Evolutionary conservation across 1,140 invertebrate genomes (phyloP), one percentile per base, ranked within the genome.

Genomic region (Planococcus citri): DNA sequence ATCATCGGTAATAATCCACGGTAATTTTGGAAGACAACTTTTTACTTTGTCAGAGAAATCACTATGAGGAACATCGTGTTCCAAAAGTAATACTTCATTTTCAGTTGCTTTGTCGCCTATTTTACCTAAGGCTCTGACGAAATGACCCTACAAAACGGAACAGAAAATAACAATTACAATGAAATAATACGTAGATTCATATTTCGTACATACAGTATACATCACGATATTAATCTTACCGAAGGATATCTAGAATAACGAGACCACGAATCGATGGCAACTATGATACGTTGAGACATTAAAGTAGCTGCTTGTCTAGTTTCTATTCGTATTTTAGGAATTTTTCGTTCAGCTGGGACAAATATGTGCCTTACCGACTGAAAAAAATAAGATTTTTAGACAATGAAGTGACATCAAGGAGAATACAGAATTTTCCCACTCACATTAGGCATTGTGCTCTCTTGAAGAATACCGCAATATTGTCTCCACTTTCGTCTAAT

Each of bases 41-140:
- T 97, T 83, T 25, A 99, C 97, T 64, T 91, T 87, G 75, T 96
- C 91, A 0, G 94, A 95, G 78, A 99, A 99, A 74, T 89, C 85
- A 74, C 89, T 89, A 77, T 98, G 94, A 0, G 96, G 96, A 21
- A 99, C 89, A 79, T 98, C 96, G 78, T 99, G 95, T 77, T 99
- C 97, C 58, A 99, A 78, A 1, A 99, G 81, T 57, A 99, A 84
- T 9, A 92, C 91, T 82, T 97, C 93, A 79, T 96, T 99, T 80
- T 98, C 97, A 17, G 95, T 94, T 22, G 88, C 85, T 78, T 90
- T 90, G 76, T 95, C 87, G 61, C 91, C 94, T 75, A 90, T 85
- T 68, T 84, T 82, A 24, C 94, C 94, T 12, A 95, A 80, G 25
- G 89, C 86, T 73, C 91, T 81, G 0, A 95, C 91, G 81, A 94